A percentile compares a stretch with the other conserved stretches of the same genome.
These are phyloP conservation scores for Zosterops borbonicus DNA, from an alignment of 2,113 vertebrate genomes.

Conservation along the genomic window DNA sequence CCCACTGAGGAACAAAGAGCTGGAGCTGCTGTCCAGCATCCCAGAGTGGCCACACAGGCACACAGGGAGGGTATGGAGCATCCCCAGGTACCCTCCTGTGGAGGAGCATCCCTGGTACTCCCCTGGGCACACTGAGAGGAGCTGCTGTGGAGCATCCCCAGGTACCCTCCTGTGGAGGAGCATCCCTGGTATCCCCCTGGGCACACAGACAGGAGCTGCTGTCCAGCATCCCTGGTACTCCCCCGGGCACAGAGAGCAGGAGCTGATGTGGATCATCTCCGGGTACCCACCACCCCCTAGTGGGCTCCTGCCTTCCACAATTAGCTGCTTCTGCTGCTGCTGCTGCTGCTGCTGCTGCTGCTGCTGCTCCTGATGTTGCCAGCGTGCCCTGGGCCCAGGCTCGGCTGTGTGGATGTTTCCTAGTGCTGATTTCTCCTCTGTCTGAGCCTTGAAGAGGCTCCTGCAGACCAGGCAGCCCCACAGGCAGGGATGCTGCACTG, in stretches of 20 bases:
- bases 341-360: not conserved
- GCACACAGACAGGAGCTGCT: not conserved
- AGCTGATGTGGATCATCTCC: not conserved
- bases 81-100: not conserved
- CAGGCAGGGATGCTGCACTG: not conserved
- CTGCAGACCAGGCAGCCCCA: not conserved
- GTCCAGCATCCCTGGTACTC: not conserved
- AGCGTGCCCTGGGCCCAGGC: rapidly evolving
- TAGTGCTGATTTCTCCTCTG: not conserved
- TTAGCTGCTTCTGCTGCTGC: not conserved
- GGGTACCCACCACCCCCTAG: slow-evolving; percentile 46
- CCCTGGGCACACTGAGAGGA: not conserved
- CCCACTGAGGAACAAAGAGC: not conserved
- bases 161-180: not conserved
- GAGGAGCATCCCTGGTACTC: not conserved
- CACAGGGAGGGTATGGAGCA: not conserved
- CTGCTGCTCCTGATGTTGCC: not conserved
- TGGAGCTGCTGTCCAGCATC: not conserved
- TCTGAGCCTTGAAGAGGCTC: not conserved
- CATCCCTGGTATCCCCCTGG: not conserved
- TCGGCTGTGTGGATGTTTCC: not conserved
- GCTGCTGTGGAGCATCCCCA: not conserved
- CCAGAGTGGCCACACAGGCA: not conserved
- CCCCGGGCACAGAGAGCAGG: not conserved
- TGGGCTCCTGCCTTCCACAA: not conserved